Base-by-base conservation (phyloP, 2,797 vertebrate genomes). In the Acanthurus lineatus region DNA sequence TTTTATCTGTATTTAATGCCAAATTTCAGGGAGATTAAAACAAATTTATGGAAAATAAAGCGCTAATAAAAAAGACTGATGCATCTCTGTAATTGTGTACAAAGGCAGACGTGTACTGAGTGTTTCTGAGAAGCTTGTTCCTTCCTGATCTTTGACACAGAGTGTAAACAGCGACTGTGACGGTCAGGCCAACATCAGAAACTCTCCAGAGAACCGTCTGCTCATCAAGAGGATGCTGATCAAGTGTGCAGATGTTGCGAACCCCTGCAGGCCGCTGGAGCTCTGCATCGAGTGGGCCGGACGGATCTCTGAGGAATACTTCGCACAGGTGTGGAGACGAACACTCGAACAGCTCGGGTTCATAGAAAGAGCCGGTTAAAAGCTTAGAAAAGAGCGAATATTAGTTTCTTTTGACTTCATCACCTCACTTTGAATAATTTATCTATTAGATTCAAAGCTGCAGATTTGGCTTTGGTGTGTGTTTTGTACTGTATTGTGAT, bases 241-340 rank as follows among this genome's bases (percentile, higher is more conserved):
- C 68, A 99, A 99, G 89, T 99, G 98, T 73, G 97, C 98, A 0
- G 98, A 99, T n/a, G 96, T 99, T 87, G 97, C 97, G 42, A 99
- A 99, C 40, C 98, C 98, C 1, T 99, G 98, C 94, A 94, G 98
- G 25, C 96, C 97, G 0, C 92, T 96, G 9, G 94, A 97, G 73
- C 96, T 97, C 73, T 99, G 97, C 62, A 96, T 99, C 6, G 97
- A 99, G 87, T 99, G 98, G 98, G 97, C 98, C 0, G 97, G 97
- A 0, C 96, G 98, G 47, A 99, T 99, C 91, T 99, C 98, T 0
- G 97, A 99, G 86, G 98, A 99, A 59, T 99, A 99, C 80, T 99
- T 99, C 79, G 96, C 97, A 69, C 98, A 99, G 97, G 98, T 99
- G 81, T 6, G 78, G 8, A 6, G 16, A 35, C 57, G 0, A 8